Percentiles rank a stretch among this genome's conserved stretches.
Conservation (phyloP, 2,113 vertebrate genomes). For the Sturnus vulgaris region DNA sequence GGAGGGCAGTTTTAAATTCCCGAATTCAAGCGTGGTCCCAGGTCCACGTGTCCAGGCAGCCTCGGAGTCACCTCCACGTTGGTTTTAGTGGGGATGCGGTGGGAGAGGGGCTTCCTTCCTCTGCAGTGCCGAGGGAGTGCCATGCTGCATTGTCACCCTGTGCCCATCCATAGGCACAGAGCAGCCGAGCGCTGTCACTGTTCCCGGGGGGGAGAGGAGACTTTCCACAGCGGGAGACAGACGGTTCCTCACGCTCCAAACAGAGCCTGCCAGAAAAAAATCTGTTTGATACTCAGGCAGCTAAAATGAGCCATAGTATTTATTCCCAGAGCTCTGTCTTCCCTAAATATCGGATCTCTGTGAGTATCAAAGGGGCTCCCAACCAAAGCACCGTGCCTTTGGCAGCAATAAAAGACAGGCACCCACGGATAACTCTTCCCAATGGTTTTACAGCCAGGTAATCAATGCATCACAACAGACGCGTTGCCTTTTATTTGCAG, state of each 20-base stretch:
- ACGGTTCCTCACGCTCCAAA: not conserved
- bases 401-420: not conserved
- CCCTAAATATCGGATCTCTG: not conserved
- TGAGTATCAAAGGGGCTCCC: not conserved
- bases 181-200: not conserved
- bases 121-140: not conserved
- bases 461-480: not conserved
- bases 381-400: not conserved
- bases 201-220: not conserved
- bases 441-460: constrained; percentile 17
- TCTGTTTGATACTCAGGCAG: not conserved
- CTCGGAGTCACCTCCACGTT: rapidly evolving
- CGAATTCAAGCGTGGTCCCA: not conserved
- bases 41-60: rapidly evolving
- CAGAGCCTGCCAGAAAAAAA: not conserved
- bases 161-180: not conserved
- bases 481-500: not conserved
- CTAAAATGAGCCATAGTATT: constrained; percentile 1
- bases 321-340: not conserved
- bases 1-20: not conserved
- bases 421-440: constrained; percentile 11
- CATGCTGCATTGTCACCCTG: not conserved
- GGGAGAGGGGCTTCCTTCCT: not conserved
- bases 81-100: rapidly evolving
- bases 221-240: not conserved